Percentiles rank a stretch among this genome's conserved stretches.
phyloP scores from a whole-genome alignment of 2,113 vertebrate species.

The Apteryx owenii region DNA sequence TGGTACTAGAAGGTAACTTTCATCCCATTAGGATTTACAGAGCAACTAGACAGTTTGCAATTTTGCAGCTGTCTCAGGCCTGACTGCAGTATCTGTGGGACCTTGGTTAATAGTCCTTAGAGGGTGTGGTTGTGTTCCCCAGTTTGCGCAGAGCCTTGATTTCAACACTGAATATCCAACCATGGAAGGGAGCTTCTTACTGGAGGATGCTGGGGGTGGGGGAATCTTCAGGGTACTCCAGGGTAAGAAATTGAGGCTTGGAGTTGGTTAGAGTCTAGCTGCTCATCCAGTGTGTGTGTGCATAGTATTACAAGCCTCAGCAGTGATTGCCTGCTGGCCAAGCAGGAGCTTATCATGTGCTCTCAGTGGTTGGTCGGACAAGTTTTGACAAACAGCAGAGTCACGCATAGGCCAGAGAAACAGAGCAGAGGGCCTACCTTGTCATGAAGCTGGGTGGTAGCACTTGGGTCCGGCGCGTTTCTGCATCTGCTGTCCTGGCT shows the following conservation, averaged over 20 bases:
- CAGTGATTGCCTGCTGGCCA: background rate
- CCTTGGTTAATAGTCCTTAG: background rate
- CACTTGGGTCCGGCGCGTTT: background rate
- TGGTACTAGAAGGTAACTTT: background rate
- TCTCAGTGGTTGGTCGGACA: background rate
- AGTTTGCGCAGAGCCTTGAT: background rate
- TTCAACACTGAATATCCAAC: background rate
- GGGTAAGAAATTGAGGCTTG: background rate
- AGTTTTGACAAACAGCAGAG: background rate
- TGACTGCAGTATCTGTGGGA: background rate
- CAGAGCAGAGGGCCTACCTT: background rate
- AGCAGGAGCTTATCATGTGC: background rate
- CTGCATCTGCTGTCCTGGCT: background rate
- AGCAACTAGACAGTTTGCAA: background rate
- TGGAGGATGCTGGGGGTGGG: background rate
- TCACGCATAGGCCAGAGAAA: background rate
- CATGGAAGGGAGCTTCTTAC: background rate
- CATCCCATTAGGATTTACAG: background rate
- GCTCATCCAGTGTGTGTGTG: background rate
- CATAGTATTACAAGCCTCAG: background rate
- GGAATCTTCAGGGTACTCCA: background rate
- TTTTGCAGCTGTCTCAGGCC: background rate
- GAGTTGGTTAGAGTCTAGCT: background rate
- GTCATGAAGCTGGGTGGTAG: background rate
- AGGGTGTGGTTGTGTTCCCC: background rate